Evolutionary conservation across 2,113 vertebrate genomes (phyloP), one percentile per base, ranked within the genome.

Genomic region (Phycodurus eques): DNA sequence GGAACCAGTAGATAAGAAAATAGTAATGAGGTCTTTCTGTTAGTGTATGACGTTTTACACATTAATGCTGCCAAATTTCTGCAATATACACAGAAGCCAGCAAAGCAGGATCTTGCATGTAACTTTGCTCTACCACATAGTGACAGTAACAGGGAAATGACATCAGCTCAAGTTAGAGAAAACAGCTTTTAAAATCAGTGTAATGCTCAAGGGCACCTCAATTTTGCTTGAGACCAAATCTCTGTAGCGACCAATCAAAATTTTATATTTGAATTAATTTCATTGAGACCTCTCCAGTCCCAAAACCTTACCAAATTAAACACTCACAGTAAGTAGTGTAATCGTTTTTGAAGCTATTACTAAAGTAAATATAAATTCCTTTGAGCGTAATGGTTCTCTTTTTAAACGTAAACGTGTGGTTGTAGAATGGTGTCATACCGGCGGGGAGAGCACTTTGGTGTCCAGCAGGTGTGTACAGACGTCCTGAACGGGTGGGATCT

Each of bases 391-490:
- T 11, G 8, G 10, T 53, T 4, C 2, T 20, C 1, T 53, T 44
- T 4, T 44, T 4, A 62, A 62, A 27, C 20, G 27, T 35, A 60
- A 35, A 35, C 59, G 15, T 33, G 60, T 39, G 1, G 54, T 60
- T 49, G 15, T 71, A 20, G 43, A 64, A 75, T n/a, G 56, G 64
- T 79, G 12, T 76, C 35, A 31, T 90, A 94, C 93, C 93, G 89
- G 92, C 82, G 88, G 92, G 88, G 91, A 92, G 90, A 99, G 96
- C 93, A 98, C 98, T 93, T 96, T 96, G 90, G 96, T 95, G 89
- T 98, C 96, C 77, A 99, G 94, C 89, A 99, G 95, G 93, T 99
- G 96, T 31, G 95, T 94, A 77, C 98, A 99, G 85, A 99, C 95
- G 19, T 97, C 95, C 89, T 95, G 94, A 59, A 98, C 96, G 2